Percentiles rank a stretch among this genome's conserved stretches.
These are phyloP conservation scores for Cremastinae sp. DNA, from an alignment of 2,888 invertebrate genomes.

Conservation along the genomic window DNA sequence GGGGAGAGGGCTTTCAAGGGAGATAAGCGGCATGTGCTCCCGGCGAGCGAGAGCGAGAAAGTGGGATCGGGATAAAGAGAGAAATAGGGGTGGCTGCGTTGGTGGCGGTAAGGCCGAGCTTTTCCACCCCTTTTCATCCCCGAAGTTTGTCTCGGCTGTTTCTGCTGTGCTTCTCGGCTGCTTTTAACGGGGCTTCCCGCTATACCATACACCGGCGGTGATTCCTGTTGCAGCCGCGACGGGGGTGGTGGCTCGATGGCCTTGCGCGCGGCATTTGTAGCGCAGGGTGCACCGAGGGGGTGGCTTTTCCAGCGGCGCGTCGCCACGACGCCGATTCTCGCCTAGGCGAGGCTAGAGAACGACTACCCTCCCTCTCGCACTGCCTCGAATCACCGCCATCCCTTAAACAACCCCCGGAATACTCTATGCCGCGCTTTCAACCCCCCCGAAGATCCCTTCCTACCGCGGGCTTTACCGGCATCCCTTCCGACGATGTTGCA, in stretches of 20 bases:
- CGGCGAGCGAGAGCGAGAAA: conserved; percentile 41
- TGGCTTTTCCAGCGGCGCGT: conserved; percentile 53
- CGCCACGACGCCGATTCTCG: conserved; percentile 58
- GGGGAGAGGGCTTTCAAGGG: conserved; percentile 30
- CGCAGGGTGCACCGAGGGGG: conserved; percentile 63
- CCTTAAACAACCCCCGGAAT: no score
- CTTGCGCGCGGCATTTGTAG: conserved; percentile 73
- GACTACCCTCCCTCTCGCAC: conserved; percentile 1
- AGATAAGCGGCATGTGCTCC: conserved; percentile 41
- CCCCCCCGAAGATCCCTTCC: not conserved
- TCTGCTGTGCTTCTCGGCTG: conserved; percentile 40
- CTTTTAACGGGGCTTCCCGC: conserved; percentile 37
- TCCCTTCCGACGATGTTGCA: conserved; percentile 47
- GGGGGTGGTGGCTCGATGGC: conserved; percentile 73
- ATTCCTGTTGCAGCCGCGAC: conserved; percentile 82
- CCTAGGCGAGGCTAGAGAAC: conserved; percentile 60
- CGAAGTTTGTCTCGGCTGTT: conserved; percentile 23
- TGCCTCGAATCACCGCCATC: not conserved
- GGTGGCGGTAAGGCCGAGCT: conserved; percentile 48
- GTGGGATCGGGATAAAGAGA: conserved; percentile 56
- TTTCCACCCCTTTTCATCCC: conserved; percentile 47
- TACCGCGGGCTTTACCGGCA: not conserved
- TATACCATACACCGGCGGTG: conserved; percentile 79
- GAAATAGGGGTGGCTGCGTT: conserved; percentile 54
- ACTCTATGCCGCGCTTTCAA: not conserved